Evolutionary conservation across 1,140 invertebrate genomes (phyloP), one percentile per base, ranked within the genome.

Genomic region (Coptotermes formosanus): DNA sequence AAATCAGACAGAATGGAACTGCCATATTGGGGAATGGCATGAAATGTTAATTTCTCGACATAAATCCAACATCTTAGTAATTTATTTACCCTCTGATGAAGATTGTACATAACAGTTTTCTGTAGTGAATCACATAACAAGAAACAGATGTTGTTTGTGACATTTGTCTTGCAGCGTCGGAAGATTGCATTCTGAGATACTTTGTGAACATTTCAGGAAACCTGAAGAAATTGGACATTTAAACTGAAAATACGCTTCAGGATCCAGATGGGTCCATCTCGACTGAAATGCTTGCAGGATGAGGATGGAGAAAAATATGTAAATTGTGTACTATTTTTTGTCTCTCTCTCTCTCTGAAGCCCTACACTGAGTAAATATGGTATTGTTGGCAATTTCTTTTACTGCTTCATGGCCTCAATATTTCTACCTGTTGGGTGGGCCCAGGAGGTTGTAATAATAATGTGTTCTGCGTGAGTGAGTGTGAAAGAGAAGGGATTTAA

Each of bases 351-450:
- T 75, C 64, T 75, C 25, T 75, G 64, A 30, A 75, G 64, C n/a
- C 52, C 64, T 75, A 75, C 64, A 75, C 64, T n/a, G 30, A 75
- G 64, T 75, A 75, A 75, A 75, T 75, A 75, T 30, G 64, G n/a
- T 75, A 25, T 75, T 75, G 64, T 75, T 55, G 19, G 52, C 64
- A 75, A 30, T 75, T 75, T 75, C 64, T 84, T 84, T 84, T 30
- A 45, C 52, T 84, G 83, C 45, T 84, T 84, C 52, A 45, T 84
- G 83, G 83, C 83, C 64, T 75, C 83, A 84, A 84, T 84, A 52
- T 84, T 84, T 84, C 83, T 84, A 45, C 83, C 83, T 84, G 45
- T 84, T 55, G 83, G 83, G 16, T 84, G 48, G 83, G 82, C 48
- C 45, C 52, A n/a, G 25, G 83, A 45, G 25, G 44, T 48, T 48